These are phyloP conservation scores for Anastrepha ludens DNA, from an alignment of 1,140 invertebrate species.

Conservation along the genomic window DNA sequence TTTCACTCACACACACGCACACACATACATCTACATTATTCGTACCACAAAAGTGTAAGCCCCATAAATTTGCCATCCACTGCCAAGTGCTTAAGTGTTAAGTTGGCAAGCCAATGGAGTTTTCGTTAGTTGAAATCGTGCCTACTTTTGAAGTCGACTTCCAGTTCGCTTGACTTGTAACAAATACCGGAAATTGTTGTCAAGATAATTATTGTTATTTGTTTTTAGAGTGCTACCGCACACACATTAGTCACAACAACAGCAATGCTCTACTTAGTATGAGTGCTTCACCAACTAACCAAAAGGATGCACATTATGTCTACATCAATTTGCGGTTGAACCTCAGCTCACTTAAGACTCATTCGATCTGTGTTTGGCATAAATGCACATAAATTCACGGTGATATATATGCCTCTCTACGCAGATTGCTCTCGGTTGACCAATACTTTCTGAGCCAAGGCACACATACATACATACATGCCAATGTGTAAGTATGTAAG, in stretches of 20 bases:
- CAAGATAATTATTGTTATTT: constrained; percentile 74
- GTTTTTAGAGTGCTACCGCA: constrained; percentile 61
- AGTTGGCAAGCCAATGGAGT: constrained; percentile 25
- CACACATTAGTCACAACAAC: neutral
- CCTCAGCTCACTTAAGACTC: constrained; percentile 7
- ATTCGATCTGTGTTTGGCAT: neutral
- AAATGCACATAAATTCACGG: too few species aligned
- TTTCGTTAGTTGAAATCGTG: neutral
- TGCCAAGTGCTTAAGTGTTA: neutral
- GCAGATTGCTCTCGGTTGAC: too few species aligned
- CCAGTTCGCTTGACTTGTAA: constrained; percentile 69
- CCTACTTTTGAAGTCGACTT: constrained; percentile 41
- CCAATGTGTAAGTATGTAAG: too few species aligned
- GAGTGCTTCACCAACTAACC: neutral
- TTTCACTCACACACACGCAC: neutral
- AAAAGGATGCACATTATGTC: constrained; percentile 43
- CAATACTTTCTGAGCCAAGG: too few species aligned
- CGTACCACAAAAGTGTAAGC: neutral
- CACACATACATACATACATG: too few species aligned
- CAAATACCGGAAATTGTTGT: constrained; percentile 74
- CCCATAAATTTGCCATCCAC: neutral
- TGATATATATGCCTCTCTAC: too few species aligned
- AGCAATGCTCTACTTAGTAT: neutral
- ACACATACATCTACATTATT: neutral
- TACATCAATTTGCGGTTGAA: constrained; percentile 50